Evolutionary conservation across 2,797 vertebrate genomes (phyloP).

Genomic region (Miichthys miiuy): DNA sequence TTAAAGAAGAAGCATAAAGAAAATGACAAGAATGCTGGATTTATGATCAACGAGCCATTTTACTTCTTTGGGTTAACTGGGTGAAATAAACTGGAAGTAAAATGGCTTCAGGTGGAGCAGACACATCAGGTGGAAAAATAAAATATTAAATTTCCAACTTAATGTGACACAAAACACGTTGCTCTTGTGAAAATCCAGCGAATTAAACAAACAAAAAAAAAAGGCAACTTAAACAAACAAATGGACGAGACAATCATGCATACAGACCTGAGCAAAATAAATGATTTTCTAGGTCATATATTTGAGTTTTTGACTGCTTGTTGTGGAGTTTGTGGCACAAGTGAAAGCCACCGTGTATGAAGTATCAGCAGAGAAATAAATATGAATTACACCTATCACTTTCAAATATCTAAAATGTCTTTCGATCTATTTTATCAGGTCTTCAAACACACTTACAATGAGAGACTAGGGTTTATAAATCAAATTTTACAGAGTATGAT

Average conservation of each 20-base stretch:
- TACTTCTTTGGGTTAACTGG: slow-evolving; percentile 40
- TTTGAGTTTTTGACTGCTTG: neutral
- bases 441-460: neutral
- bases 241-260: slow-evolving; percentile 31
- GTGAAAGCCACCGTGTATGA: neutral
- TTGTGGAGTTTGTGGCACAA: neutral
- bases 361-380: neutral
- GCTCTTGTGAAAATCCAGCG: slow-evolving; percentile 65
- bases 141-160: neutral
- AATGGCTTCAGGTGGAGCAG: slow-evolving; percentile 28
- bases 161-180: slow-evolving; percentile 4
- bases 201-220: slow-evolving; percentile 46
- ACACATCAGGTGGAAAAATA: slow-evolving; percentile 25
- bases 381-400: neutral
- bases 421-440: neutral
- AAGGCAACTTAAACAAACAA: slow-evolving; percentile 60
- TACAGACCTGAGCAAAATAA: neutral
- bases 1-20: slow-evolving; percentile 66
- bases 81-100: slow-evolving; percentile 40
- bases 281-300: neutral
- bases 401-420: slow-evolving; percentile 24
- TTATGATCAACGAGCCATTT: slow-evolving; percentile 49
- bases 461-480: neutral
- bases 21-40: slow-evolving; percentile 70
- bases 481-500: neutral